Evolutionary conservation across 2,113 vertebrate species (phyloP), one percentile per base, ranked within the genome.

Genomic region (Monarcha castaneiventris): DNA sequence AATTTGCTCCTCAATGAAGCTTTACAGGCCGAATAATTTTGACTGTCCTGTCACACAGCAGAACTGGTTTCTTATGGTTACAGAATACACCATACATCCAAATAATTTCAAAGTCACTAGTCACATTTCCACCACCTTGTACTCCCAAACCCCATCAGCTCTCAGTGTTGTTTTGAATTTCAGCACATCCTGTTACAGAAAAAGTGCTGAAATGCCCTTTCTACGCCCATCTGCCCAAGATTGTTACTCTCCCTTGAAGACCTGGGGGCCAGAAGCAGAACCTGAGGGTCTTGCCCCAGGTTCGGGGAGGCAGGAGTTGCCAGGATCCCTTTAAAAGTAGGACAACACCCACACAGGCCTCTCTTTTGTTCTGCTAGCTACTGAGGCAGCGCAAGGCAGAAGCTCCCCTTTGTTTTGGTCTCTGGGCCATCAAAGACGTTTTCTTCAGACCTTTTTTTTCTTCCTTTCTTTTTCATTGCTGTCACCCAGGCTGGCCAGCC

Each of bases 1-100:
- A 83, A 97, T 83, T 58, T 93, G 93, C 95, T 97, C 89, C 96
- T 85, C n/a, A n/a, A 30, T 39, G 94, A 97, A 97, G 96, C 93
- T 89, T 95, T 95, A 95, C 30, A 89, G 80, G 74, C 63, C 75
- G 52, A 93, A 69, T 84, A 82, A 92, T 90, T 92, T 71, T 11
- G 3, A 72, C 66, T 71, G 79, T 85, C 64, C 95, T 81, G 64
- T 77, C 64, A 86, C 1, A 1, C 41, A 89, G 49, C 74, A 86
- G 39, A 94, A 92, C 46, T 74, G 26, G 43, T 81, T 95, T 82
- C 48, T n/a, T 71, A 74, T 22, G 16, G 52, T 49, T 90, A 86
- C 69, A 89, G 55, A 97, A 90, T 14, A 89, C 35, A 80, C 8
- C 61, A 66, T 44, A 51, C 8, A 48, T 77, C 59, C 79, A 93